phyloP scores from a whole-genome alignment of 1,140 invertebrate species.

The Aphelinus atriplicis region DNA sequence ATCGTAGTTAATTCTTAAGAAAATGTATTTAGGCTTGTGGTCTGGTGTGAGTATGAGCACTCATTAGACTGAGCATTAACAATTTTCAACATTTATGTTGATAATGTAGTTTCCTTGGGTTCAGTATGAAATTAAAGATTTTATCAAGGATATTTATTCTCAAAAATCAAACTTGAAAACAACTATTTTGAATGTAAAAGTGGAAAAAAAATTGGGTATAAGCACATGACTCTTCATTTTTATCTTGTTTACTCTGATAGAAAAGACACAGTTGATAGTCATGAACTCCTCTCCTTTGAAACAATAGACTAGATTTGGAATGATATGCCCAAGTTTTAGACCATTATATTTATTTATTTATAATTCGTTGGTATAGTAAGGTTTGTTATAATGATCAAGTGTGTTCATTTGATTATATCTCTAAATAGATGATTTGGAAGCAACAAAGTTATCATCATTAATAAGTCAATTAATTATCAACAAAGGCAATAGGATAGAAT shows the following conservation, averaged over 20 bases:
- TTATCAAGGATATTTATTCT: too few species aligned
- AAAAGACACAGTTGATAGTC: constrained; percentile 1
- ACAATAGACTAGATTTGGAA: constrained; percentile 16
- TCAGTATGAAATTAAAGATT: too few species aligned
- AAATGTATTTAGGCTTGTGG: too few species aligned
- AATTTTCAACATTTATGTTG: too few species aligned
- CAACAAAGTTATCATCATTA: constrained; percentile 3
- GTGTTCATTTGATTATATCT: constrained; percentile 9
- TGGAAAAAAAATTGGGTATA: too few species aligned
- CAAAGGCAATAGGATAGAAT: background rate
- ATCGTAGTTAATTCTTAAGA: too few species aligned
- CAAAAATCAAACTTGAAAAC: too few species aligned
- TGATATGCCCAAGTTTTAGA: background rate
- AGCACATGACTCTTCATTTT: background rate
- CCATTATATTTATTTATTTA: too few species aligned
- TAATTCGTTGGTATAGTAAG: background rate
- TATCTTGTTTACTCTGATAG: constrained; percentile 24
- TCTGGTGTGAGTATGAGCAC: too few species aligned
- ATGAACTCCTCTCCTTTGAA: background rate
- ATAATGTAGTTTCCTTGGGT: too few species aligned
- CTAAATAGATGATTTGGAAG: background rate
- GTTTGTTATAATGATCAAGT: constrained; percentile 15
- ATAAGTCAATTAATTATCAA: constrained; percentile 10
- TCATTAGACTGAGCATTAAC: too few species aligned
- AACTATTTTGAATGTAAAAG: too few species aligned